A percentile compares a stretch with the other conserved stretches of the same genome.
Evolutionary conservation across 92 coral and sea anemone genomes (phyloP).

Genomic region (Umimayanthus chanpuru): DNA sequence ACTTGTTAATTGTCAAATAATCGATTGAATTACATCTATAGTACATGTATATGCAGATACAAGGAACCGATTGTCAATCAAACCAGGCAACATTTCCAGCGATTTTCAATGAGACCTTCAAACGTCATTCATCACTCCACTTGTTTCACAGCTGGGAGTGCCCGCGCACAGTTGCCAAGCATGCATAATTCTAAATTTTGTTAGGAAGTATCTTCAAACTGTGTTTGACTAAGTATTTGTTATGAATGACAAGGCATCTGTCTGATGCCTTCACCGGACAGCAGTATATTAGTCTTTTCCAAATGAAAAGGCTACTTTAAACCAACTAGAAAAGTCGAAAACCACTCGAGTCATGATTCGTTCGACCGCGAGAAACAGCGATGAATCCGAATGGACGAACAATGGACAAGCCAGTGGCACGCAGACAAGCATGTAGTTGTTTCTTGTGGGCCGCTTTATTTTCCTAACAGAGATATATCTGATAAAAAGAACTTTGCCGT

Average conservation of each 20-base stretch:
- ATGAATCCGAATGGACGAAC: neutral
- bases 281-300: neutral
- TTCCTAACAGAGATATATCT: conserved; percentile 31
- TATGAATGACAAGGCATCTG: neutral
- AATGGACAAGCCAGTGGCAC: conserved; percentile 16
- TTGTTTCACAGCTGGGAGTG: conserved; percentile 55
- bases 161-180: conserved; percentile 27
- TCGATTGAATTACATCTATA: conserved; percentile 91
- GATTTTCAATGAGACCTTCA: conserved; percentile 52
- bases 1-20: conserved; percentile 92
- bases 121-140: conserved; percentile 29
- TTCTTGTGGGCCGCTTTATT: conserved; percentile 20
- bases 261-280: conserved; percentile 1
- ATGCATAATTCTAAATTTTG: conserved; percentile 35
- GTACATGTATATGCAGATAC: conserved; percentile 82
- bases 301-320: conserved; percentile 19
- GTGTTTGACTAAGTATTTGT: conserved; percentile 30
- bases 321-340: conserved; percentile 10
- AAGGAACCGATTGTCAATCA: conserved; percentile 81
- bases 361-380: conserved; percentile 38
- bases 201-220: conserved; percentile 4
- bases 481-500: conserved; percentile 30
- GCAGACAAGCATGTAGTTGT: conserved; percentile 2
- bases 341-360: conserved; percentile 1
- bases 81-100: conserved; percentile 30